A percentile compares a stretch with the other conserved stretches of the same genome.
phyloP scores from a whole-genome alignment of 1,140 invertebrate genomes.

The Penaeus chinensis region DNA sequence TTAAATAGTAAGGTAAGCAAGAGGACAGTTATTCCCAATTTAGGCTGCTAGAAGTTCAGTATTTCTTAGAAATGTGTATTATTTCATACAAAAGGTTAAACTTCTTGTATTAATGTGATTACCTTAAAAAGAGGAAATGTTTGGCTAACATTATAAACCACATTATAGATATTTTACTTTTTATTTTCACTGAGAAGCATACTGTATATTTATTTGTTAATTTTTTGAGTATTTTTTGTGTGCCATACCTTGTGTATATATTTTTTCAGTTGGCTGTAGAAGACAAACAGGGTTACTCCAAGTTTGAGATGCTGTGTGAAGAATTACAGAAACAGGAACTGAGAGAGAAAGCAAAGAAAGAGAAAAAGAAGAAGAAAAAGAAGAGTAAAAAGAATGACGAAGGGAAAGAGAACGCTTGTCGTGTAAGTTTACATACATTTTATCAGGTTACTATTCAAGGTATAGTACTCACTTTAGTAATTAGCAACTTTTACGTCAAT shows the following conservation, averaged over 20 bases:
- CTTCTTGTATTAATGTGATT: no score
- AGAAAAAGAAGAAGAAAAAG: slow-evolving; percentile 60
- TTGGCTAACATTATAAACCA: no score
- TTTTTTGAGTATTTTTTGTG: background rate
- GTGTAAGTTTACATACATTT: slow-evolving; percentile 19
- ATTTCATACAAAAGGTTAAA: no score
- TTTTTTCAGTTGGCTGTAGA: slow-evolving; percentile 81
- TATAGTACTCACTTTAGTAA: no score
- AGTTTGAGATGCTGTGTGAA: slow-evolving; percentile 70
- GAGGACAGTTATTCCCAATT: no score
- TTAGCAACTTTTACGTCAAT: no score
- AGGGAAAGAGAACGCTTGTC: slow-evolving; percentile 50
- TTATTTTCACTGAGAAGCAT: background rate
- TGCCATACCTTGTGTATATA: background rate
- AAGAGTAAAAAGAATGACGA: slow-evolving; percentile 59
- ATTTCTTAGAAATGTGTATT: no score
- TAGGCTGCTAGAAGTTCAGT: no score
- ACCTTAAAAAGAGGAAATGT: no score
- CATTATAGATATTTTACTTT: no score
- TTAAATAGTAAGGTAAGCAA: no score
- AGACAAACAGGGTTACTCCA: slow-evolving; percentile 87
- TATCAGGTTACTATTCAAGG: background rate
- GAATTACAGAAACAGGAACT: slow-evolving; percentile 66
- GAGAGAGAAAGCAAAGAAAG: slow-evolving; percentile 55
- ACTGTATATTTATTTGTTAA: background rate